phyloP scores from a whole-genome alignment of 2,797 vertebrate genomes.

The Enoplosus armatus region DNA sequence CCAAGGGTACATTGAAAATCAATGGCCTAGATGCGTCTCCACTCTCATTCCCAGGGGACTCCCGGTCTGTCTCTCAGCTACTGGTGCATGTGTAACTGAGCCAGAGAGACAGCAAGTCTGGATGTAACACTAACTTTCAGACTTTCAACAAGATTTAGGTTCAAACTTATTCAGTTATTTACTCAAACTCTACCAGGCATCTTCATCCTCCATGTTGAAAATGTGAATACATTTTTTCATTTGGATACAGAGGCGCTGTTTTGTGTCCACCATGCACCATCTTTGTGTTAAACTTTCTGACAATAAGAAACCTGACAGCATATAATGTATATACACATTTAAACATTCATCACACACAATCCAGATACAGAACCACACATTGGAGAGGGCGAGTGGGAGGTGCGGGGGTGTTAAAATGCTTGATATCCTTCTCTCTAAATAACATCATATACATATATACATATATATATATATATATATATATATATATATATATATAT shows the following conservation, averaged over 20 bases:
- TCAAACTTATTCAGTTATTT: neutral
- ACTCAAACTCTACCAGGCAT: neutral
- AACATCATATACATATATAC: neutral
- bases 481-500: too few relatives aligned
- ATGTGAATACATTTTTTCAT: neutral
- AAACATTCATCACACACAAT: neutral
- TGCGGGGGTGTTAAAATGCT: neutral
- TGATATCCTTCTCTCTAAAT: neutral
- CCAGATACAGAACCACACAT: neutral
- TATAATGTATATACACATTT: neutral
- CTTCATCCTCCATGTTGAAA: neutral
- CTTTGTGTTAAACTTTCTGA: neutral
- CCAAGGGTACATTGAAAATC: conserved; percentile 74
- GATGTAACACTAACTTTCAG: conserved; percentile 2
- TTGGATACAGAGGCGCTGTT: neutral
- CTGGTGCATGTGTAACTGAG: conserved; percentile 55
- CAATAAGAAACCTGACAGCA: neutral
- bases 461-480: too few relatives aligned
- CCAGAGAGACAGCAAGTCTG: conserved; percentile 58
- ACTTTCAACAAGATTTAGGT: too few relatives aligned
- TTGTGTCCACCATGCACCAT: neutral
- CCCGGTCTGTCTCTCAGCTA: conserved; percentile 48
- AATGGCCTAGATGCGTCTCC: conserved; percentile 72
- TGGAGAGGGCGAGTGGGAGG: neutral
- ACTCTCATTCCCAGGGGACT: conserved; percentile 41